Evolutionary conservation across 2,888 invertebrate species (phyloP).

Genomic region (Neelides folsomi): DNA sequence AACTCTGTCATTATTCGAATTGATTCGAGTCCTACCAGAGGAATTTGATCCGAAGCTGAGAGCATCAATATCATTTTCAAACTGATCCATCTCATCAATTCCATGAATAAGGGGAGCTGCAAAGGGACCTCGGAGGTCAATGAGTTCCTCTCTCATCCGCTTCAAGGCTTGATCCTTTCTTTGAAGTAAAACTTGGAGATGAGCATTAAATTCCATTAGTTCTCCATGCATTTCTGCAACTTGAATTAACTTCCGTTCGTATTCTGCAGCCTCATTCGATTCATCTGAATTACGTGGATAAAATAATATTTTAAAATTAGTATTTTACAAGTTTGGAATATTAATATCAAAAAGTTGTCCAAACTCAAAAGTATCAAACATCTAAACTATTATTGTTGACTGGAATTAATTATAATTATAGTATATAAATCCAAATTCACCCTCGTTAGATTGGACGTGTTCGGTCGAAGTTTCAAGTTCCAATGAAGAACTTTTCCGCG

Average conservation of each 20-base stretch:
- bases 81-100: constrained; percentile 33
- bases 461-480: not conserved
- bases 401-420: no score
- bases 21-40: not conserved
- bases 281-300: constrained; percentile 4
- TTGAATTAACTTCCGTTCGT: constrained; percentile 75
- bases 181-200: constrained; percentile 57
- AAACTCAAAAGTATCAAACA: no score
- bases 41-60: no score
- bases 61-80: not conserved
- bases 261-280: constrained; percentile 57
- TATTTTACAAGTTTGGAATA: no score
- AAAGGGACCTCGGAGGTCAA: constrained; percentile 52
- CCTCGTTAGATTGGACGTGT: not conserved
- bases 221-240: constrained; percentile 92
- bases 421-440: no score
- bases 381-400: no score
- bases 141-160: constrained; percentile 50
- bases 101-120: constrained; percentile 34
- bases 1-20: constrained; percentile 35
- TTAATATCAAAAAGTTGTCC: not conserved
- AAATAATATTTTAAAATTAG: no score
- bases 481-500: no score
- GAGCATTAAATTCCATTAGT: constrained; percentile 78
- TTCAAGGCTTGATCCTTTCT: constrained; percentile 49